Evolutionary conservation across 2,797 vertebrate genomes (phyloP).

Genomic region (Prunella strophiata): DNA sequence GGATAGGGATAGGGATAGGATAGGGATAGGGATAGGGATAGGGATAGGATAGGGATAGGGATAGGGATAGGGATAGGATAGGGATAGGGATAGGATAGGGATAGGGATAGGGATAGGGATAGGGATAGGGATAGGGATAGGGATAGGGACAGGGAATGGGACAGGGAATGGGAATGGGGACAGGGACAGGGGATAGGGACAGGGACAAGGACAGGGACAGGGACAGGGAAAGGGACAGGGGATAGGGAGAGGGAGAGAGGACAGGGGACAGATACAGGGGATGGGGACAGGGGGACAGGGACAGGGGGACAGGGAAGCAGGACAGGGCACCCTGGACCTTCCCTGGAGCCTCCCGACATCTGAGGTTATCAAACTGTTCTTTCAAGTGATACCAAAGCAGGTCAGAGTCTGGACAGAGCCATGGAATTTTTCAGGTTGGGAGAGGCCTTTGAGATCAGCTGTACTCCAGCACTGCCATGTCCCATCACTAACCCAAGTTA

Average conservation of each 20-base stretch:
- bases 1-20: no score
- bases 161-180: no score
- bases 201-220: not conserved
- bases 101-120: no score
- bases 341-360: not conserved
- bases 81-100: no score
- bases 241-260: not conserved
- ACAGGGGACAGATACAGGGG: not conserved
- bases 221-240: not conserved
- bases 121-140: no score
- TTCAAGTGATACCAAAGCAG: not conserved
- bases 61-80: no score
- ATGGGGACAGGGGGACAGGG: not conserved
- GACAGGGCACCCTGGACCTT: not conserved
- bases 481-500: not conserved
- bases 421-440: not conserved
- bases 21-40: no score
- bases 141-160: no score
- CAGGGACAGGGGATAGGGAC: not conserved
- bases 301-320: not conserved
- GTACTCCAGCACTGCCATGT: not conserved
- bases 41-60: no score
- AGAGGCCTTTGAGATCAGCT: not conserved
- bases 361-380: rapidly evolving
- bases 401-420: not conserved